phyloP scores from a whole-genome alignment of 2,797 vertebrate genomes.

The Phrynocephalus guinanensis region DNA sequence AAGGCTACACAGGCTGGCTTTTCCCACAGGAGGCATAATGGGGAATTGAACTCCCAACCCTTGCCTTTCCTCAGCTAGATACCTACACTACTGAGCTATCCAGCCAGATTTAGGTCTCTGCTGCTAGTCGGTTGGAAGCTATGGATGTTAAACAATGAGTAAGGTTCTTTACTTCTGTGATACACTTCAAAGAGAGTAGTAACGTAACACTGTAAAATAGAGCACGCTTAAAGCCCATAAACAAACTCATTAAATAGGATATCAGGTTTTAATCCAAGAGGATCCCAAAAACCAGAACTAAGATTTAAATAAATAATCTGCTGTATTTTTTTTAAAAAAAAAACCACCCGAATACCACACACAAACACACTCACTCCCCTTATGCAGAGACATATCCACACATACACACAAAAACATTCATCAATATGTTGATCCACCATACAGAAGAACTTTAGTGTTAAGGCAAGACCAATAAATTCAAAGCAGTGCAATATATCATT shows the following conservation, averaged over 20 bases:
- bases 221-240: slow-evolving; percentile 1
- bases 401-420: not conserved
- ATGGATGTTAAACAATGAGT: slow-evolving; percentile 20
- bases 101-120: not conserved
- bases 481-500: too few relatives aligned
- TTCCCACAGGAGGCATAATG: too few relatives aligned
- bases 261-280: not conserved
- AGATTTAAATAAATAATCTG: not conserved
- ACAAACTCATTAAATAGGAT: not conserved
- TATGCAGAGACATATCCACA: too few relatives aligned
- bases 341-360: not conserved
- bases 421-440: not conserved
- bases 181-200: slow-evolving; percentile 39
- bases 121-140: slow-evolving; percentile 12
- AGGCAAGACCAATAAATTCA: not conserved
- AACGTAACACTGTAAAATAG: not conserved
- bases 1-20: too few relatives aligned
- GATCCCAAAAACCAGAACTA: accelerated
- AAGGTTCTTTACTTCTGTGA: slow-evolving; percentile 41
- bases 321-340: not conserved
- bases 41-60: too few relatives aligned
- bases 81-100: too few relatives aligned
- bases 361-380: too few relatives aligned
- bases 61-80: too few relatives aligned
- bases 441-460: not conserved